Percentiles rank a stretch among this genome's conserved stretches.
These are phyloP conservation scores for Cheilosia vernalis DNA, from an alignment of 2,888 invertebrate species.

Conservation along the genomic window DNA sequence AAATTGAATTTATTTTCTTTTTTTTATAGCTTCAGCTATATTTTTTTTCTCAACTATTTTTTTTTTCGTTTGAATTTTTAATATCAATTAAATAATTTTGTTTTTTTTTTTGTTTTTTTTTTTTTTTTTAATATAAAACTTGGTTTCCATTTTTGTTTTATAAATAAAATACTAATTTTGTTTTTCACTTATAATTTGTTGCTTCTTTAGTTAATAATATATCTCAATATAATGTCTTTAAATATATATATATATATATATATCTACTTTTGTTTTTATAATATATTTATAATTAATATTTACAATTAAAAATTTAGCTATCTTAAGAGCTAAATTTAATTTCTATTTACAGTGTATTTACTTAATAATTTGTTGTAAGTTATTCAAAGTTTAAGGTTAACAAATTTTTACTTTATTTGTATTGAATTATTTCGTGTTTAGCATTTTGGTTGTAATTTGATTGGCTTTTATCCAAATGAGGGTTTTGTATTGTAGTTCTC, in stretches of 20 bases:
- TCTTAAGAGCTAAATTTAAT: slow-evolving; percentile 60
- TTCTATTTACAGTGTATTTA: slow-evolving; percentile 71
- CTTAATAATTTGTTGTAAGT: slow-evolving; percentile 33
- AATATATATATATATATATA: slow-evolving; percentile 70
- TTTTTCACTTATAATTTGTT: slow-evolving; percentile 62
- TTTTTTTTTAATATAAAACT: slow-evolving; percentile 80
- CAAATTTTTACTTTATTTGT: slow-evolving; percentile 51
- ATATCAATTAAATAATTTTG: slow-evolving; percentile 76
- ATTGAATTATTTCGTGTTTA: slow-evolving; percentile 49
- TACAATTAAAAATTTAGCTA: slow-evolving; percentile 75
- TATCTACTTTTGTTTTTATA: slow-evolving; percentile 55
- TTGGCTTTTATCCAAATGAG: slow-evolving; percentile 10
- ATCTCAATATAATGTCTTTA: slow-evolving; percentile 76
- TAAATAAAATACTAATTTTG: slow-evolving; percentile 81
- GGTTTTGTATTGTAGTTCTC: background rate
- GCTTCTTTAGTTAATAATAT: slow-evolving; percentile 70
- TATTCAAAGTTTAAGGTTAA: slow-evolving; percentile 35
- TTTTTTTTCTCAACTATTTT: slow-evolving; percentile 75
- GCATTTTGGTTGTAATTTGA: slow-evolving; percentile 35
- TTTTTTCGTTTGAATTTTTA: slow-evolving; percentile 76
- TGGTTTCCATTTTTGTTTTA: slow-evolving; percentile 78
- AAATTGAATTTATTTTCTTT: slow-evolving; percentile 78
- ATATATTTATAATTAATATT: slow-evolving; percentile 72
- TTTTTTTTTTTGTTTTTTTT: slow-evolving; percentile 78
- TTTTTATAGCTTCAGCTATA: slow-evolving; percentile 51